Evolutionary conservation across 2,113 vertebrate genomes (phyloP).

Genomic region (Rattus rattus): DNA sequence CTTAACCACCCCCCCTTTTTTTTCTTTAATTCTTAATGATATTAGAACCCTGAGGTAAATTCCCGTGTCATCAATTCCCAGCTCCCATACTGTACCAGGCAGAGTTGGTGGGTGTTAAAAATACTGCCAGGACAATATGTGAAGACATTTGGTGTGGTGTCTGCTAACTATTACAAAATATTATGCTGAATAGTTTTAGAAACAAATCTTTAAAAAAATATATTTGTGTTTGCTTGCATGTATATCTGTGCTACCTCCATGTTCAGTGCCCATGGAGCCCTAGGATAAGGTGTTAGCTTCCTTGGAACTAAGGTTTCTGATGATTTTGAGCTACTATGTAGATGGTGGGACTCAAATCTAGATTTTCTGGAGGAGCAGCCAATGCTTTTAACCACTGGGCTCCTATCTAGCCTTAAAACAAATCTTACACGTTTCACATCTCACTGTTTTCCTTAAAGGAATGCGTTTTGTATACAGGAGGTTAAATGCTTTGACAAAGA

Average conservation of each 20-base stretch:
- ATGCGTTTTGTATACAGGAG: neutral
- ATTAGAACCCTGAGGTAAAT: constrained; percentile 88
- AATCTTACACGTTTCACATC: neutral
- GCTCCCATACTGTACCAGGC: constrained; percentile 91
- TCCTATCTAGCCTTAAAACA: neutral
- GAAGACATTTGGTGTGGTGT: constrained; percentile 93
- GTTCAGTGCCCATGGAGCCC: neutral
- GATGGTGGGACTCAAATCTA: neutral
- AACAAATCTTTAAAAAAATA: neutral
- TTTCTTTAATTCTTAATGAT: neutral
- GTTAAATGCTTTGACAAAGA: neutral
- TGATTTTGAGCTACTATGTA: neutral
- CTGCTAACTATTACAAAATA: constrained; percentile 96
- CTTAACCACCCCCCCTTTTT: too few species aligned
- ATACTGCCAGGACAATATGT: constrained; percentile 73
- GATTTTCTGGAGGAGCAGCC: neutral
- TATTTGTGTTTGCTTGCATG: neutral
- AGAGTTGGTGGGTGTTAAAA: constrained; percentile 92
- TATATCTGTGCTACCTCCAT: neutral
- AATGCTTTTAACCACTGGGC: neutral
- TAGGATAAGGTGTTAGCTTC: neutral
- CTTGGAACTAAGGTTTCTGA: neutral
- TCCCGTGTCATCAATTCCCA: constrained; percentile 90
- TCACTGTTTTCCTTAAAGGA: neutral
- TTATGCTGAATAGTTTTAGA: neutral